Evolutionary conservation across 2,888 invertebrate species (phyloP), one percentile per base, ranked within the genome.

Genomic region (Microctonus brassicae): DNA sequence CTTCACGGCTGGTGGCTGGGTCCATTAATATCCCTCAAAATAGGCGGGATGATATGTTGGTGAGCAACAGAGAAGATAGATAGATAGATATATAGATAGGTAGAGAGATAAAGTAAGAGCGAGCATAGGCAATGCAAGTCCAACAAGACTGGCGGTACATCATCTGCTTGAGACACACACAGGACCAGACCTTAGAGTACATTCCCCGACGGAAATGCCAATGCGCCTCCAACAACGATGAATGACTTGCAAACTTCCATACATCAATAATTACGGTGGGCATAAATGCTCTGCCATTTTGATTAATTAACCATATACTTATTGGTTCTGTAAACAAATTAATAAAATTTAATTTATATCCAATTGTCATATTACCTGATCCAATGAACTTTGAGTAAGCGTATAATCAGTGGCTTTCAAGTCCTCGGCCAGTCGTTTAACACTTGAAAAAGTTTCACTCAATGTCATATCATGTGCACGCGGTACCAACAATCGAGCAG

Each of bases 311-410:
- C 3, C 4, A 47, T 7, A 7, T 47, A 33, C 24, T 1, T 11
- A 34, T 34, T 11, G 20, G 13, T 60, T 1, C 7, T 7, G 4
- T n/a, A 47, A 4, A 10, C n/a, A n/a, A 10, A 60, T 60, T 60
- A 33, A 11, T 6, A 57, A 2, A 42, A 62, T 39, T 13, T 6
- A 22, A 13, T 42, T 11, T 64, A 17, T 11, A 17, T 11, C 7
- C 7, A 0, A 42, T 58, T 72, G 13, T 20, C n/a, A n/a, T 76
- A 79, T 76, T 66, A 91, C 91, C 89, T 91, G 90, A 77, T 91
- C 91, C 52, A 91, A 87, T 11, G 91, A 90, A 85, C 90, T 91
- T 79, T 90, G 90, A 81, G 89, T 90, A 78, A 91, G 75, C n/a
- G 91, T 90, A 84, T 88, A 91, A 85, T 91, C 91, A 11, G 89